phyloP scores from a whole-genome alignment of 1,140 invertebrate species.

The Rhyacophila brunnea region DNA sequence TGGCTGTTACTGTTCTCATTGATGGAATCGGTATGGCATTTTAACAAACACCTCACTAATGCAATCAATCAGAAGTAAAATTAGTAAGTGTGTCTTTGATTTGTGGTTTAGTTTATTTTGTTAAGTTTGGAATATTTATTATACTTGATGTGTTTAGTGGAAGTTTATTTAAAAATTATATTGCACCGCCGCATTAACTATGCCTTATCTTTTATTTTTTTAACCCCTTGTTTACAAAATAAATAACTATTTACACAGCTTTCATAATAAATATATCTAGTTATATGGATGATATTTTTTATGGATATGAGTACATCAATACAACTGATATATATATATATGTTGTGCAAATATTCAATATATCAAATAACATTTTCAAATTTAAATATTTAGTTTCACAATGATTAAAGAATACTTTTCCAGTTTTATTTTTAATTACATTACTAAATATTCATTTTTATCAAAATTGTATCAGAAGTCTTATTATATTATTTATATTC shows the following conservation, averaged over 20 bases:
- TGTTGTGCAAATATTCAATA: no score
- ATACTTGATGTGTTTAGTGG: constrained; percentile 34
- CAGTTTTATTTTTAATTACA: not conserved
- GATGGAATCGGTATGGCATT: constrained; percentile 1
- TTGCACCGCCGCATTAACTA: constrained; percentile 17
- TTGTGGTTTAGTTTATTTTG: constrained; percentile 36
- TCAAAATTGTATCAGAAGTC: not conserved
- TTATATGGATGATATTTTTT: not conserved
- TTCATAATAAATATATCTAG: not conserved
- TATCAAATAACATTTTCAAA: no score
- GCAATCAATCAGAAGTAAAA: constrained; percentile 11
- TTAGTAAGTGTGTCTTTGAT: constrained; percentile 36
- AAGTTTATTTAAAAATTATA: constrained; percentile 29
- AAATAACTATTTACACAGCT: not conserved
- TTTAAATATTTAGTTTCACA: no score
- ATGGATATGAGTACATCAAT: no score
- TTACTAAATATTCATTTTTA: not conserved
- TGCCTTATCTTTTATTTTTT: no score
- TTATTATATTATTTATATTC: not conserved
- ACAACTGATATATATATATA: not conserved
- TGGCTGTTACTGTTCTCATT: constrained; percentile 25
- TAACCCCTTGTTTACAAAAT: not conserved
- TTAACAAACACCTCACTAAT: not conserved
- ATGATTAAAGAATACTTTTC: no score
- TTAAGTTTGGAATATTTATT: constrained; percentile 35